phyloP scores from a whole-genome alignment of 2,797 vertebrate genomes.

The Catamblyrhynchus diadema region DNA sequence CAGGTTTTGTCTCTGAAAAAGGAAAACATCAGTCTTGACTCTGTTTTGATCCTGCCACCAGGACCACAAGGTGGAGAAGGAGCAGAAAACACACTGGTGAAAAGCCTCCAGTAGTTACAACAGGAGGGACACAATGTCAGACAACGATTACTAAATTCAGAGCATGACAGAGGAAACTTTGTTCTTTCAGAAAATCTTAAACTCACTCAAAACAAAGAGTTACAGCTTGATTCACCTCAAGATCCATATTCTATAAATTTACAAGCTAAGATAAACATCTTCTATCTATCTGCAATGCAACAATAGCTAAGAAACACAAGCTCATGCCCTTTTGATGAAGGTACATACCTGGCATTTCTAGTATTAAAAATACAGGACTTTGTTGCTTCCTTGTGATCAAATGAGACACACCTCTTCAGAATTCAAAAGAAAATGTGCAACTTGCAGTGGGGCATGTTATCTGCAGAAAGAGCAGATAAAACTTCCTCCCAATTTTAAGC shows the following conservation, averaged over 20 bases:
- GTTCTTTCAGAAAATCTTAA: background rate
- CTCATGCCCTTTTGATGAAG: background rate
- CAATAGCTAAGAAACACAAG: background rate
- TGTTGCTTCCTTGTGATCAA: background rate
- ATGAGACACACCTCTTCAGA: background rate
- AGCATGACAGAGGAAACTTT: background rate
- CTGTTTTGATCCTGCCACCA: background rate
- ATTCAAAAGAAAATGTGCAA: background rate
- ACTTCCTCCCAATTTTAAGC: background rate
- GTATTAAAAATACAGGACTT: background rate
- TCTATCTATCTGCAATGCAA: background rate
- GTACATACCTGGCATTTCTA: background rate
- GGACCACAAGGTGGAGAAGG: background rate
- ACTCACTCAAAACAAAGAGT: background rate
- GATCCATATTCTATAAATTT: background rate
- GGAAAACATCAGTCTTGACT: background rate
- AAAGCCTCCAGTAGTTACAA: background rate
- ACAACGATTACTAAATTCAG: background rate
- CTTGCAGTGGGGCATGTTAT: background rate
- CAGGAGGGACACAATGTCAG: background rate
- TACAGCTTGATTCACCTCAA: background rate
- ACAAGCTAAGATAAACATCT: background rate
- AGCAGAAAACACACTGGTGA: background rate
- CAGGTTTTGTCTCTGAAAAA: slow-evolving; percentile 89
- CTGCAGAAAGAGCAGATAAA: background rate